These are phyloP conservation scores for Pogonophryne albipinna DNA, from an alignment of 2,797 vertebrate genomes.

Conservation along the genomic window DNA sequence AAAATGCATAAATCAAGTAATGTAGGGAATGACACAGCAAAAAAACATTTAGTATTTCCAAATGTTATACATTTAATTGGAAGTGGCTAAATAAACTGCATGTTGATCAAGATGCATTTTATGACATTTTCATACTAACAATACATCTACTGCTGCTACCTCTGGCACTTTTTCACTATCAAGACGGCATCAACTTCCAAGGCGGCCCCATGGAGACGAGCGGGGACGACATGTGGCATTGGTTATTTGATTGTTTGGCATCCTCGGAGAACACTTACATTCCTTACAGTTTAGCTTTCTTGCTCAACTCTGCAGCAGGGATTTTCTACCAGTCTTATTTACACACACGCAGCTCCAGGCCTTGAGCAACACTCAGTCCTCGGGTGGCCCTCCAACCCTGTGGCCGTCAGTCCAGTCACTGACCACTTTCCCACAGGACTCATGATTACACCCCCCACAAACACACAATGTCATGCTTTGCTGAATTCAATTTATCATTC, in stretches of 20 bases:
- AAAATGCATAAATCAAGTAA: slow-evolving; percentile 12
- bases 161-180: slow-evolving; percentile 36
- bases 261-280: slow-evolving; percentile 68
- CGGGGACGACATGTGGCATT: slow-evolving; percentile 73
- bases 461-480: too few relatives aligned
- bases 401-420: slow-evolving; percentile 49
- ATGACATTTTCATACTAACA: slow-evolving; percentile 6
- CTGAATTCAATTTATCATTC: slow-evolving; percentile 40
- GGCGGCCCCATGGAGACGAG: slow-evolving; percentile 44
- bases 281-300: slow-evolving; percentile 69
- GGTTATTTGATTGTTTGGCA: slow-evolving; percentile 74
- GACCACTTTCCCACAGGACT: slow-evolving; percentile 65
- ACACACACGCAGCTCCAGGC: slow-evolving; percentile 46
- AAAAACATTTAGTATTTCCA: slow-evolving; percentile 9
- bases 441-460: slow-evolving; percentile 42
- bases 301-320: slow-evolving; percentile 71
- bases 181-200: slow-evolving; percentile 44
- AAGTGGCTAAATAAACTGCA: slow-evolving; percentile 7
- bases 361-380: slow-evolving; percentile 66
- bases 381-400: slow-evolving; percentile 43
- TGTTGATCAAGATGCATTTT: slow-evolving; percentile 5
- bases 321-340: slow-evolving; percentile 66
- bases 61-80: slow-evolving; percentile 1
- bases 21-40: slow-evolving; percentile 1
- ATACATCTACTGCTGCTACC: slow-evolving; percentile 10